Evolutionary conservation across 2,113 vertebrate genomes (phyloP).

Genomic region (Eudyptes chrysolophus): DNA sequence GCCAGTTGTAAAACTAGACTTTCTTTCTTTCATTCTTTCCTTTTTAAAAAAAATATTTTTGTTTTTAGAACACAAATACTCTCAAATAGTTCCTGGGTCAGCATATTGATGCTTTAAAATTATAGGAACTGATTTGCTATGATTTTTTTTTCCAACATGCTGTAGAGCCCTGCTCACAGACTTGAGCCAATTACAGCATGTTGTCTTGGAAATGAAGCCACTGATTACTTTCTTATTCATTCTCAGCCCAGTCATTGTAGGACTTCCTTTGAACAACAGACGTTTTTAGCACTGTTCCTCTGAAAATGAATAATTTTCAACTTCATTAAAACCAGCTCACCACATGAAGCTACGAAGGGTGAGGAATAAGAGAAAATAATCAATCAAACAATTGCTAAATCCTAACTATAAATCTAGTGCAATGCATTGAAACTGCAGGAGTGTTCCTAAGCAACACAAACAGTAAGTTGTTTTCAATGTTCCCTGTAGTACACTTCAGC

Average conservation of each 20-base stretch:
- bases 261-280: slow-evolving; percentile 36
- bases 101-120: slow-evolving; percentile 23
- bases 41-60: not conserved
- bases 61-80: slow-evolving; percentile 19
- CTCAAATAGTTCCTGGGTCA: slow-evolving; percentile 38
- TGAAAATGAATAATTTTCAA: slow-evolving; percentile 66
- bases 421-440: slow-evolving; percentile 59
- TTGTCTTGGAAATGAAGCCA: slow-evolving; percentile 62
- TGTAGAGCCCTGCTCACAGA: slow-evolving; percentile 29
- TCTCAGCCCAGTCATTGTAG: slow-evolving; percentile 42
- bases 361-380: slow-evolving; percentile 68
- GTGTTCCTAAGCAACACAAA: slow-evolving; percentile 72
- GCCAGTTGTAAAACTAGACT: slow-evolving; percentile 30
- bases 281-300: slow-evolving; percentile 32
- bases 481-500: slow-evolving; percentile 69
- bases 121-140: not conserved
- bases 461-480: slow-evolving; percentile 65
- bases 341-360: slow-evolving; percentile 49
- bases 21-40: not conserved
- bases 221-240: slow-evolving; percentile 63
- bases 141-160: not conserved
- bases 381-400: slow-evolving; percentile 74
- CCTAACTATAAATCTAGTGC: slow-evolving; percentile 67
- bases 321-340: slow-evolving; percentile 66
- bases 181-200: slow-evolving; percentile 36